These are phyloP conservation scores for Cerastis rubricosa DNA, from an alignment of 2,888 invertebrate genomes.

Conservation along the genomic window DNA sequence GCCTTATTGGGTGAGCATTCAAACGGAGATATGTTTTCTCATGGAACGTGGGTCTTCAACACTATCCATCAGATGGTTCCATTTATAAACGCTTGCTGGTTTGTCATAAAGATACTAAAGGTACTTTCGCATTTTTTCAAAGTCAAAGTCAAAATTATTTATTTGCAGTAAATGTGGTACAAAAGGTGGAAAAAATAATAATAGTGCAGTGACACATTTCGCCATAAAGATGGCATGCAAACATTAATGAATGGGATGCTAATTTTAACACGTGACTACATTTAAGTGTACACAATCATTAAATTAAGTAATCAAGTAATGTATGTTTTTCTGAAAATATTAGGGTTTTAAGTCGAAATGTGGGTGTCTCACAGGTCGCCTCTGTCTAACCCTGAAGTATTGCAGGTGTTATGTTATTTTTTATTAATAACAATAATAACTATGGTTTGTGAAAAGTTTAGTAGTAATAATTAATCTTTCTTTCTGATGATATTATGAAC, in stretches of 20 bases:
- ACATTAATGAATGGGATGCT: no score
- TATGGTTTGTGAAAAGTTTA: not conserved
- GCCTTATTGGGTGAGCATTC: conserved; percentile 36
- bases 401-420: not conserved
- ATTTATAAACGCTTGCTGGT: not conserved
- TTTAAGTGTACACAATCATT: no score
- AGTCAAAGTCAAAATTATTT: no score
- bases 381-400: not conserved
- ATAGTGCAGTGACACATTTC: no score
- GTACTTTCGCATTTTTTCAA: no score
- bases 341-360: not conserved
- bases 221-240: no score
- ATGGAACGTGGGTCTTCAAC: conserved; percentile 7
- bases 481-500: not conserved
- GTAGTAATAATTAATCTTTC: not conserved
- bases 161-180: no score
- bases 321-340: not conserved
- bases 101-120: not conserved
- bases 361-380: not conserved
- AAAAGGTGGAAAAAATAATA: no score
- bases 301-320: no score
- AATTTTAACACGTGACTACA: no score
- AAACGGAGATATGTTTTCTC: conserved; percentile 10
- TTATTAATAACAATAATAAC: not conserved
- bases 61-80: not conserved